These are phyloP conservation scores for Cryptocheilus praepositus DNA, from an alignment of 2,888 invertebrate genomes.

Conservation along the genomic window DNA sequence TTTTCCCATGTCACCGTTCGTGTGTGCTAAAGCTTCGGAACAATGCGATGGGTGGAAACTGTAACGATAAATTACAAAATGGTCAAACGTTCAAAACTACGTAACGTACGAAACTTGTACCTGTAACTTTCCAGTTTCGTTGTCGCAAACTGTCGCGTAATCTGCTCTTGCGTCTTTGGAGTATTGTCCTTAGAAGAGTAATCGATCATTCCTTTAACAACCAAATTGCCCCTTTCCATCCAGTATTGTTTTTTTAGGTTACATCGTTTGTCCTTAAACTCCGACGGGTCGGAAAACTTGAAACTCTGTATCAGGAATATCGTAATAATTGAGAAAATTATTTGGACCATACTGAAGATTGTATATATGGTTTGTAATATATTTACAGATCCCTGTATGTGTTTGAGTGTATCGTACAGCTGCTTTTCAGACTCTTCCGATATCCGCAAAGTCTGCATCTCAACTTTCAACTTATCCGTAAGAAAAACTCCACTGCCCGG, in stretches of 20 bases:
- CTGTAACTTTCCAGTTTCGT: slow-evolving; percentile 83
- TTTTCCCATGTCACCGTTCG: slow-evolving; percentile 82
- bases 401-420: slow-evolving; percentile 84
- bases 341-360: no score
- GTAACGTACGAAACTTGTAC: slow-evolving; percentile 43
- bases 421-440: slow-evolving; percentile 83
- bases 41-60: slow-evolving; percentile 87
- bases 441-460: slow-evolving; percentile 84
- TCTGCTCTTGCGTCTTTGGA: slow-evolving; percentile 79
- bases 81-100: slow-evolving; percentile 7
- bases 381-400: slow-evolving; percentile 85
- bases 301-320: slow-evolving; percentile 73
- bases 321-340: background rate
- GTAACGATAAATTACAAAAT: slow-evolving; percentile 66
- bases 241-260: slow-evolving; percentile 84
- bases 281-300: slow-evolving; percentile 73
- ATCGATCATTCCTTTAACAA: slow-evolving; percentile 84
- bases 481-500: no score
- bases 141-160: slow-evolving; percentile 83
- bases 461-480: slow-evolving; percentile 78
- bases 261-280: slow-evolving; percentile 81
- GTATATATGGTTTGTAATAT: slow-evolving; percentile 5
- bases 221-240: slow-evolving; percentile 85
- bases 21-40: slow-evolving; percentile 82
- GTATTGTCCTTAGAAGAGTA: slow-evolving; percentile 80